Base-by-base conservation (phyloP, 2,113 vertebrate species). In the Chamaetylas fuelleborni region DNA sequence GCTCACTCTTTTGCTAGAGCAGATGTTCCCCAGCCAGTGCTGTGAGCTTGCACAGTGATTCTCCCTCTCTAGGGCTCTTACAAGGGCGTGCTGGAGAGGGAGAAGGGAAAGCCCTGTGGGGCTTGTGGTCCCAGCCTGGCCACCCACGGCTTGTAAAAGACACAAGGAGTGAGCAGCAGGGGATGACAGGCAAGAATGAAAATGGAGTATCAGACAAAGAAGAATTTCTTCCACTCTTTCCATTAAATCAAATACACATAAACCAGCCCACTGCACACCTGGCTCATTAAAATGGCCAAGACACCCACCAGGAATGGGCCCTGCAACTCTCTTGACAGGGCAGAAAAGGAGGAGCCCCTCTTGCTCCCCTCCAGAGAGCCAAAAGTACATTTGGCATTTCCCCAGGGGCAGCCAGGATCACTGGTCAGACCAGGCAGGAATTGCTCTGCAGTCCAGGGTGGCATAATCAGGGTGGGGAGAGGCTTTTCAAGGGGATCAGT, bases 401-500 rank as follows among this genome's bases (percentile, higher is more conserved):
- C 38, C n/a, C 19, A 10, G 24, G 2, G 19, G 24, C 14, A 51
- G 24, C 45, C 19, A 76, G 66, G 20, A 29, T 31, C 58, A 33
- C 10, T 2, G 18, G 20, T 45, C 33, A 29, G 23, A 40, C 5
- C 17, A 43, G 31, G 38, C 36, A 87, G 6, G 11, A 67, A 45
- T 12, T 40, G 43, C 9, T 31, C 25, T 5, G 16, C 2, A 0
- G n/a, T 17, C 28, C 54, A 50, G 38, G 22, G 31, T 5, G 4
- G 14, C 71, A 70, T 50, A 33, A 1, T 38, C 0, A 0, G 19
- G 24, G 8, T n/a, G 74, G 43, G 0, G 14, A 6, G 17, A 36
- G n/a, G 28, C 11, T 60, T 85, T 43, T 25, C 36, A 65, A 85
- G 34, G 58, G 43, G 24, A 58, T 28, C 36, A 11, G 24, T 15